These are phyloP conservation scores for Hyperoodon ampullatus DNA, from an alignment of 2,113 vertebrate genomes.

Conservation along the genomic window DNA sequence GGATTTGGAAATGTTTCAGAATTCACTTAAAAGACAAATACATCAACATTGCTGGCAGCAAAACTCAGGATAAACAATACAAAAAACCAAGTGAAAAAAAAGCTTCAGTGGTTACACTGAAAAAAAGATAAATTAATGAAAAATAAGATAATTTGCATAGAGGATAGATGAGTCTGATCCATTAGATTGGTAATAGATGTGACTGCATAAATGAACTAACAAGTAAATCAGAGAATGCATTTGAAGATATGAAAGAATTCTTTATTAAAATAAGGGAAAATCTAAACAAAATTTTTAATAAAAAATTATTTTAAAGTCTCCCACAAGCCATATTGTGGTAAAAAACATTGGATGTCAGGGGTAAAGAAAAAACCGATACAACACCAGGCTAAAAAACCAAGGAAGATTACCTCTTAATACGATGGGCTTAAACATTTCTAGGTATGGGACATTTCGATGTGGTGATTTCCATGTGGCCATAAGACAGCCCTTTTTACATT, in stretches of 20 bases:
- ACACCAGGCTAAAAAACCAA: background rate
- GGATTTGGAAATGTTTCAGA: background rate
- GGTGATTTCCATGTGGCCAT: background rate
- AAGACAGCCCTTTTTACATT: background rate
- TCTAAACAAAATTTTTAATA: background rate
- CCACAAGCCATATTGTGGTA: background rate
- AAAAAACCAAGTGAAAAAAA: background rate
- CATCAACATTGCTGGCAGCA: background rate
- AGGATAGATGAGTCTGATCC: background rate
- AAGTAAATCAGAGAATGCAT: background rate
- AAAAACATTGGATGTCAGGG: background rate
- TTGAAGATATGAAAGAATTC: background rate
- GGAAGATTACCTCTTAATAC: background rate
- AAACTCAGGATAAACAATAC: background rate
- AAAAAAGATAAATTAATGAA: conserved; percentile 19
- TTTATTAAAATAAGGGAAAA: background rate
- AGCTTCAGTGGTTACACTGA: background rate
- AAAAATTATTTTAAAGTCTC: background rate
- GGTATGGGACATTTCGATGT: background rate
- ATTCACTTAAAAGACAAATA: background rate
- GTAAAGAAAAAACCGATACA: background rate
- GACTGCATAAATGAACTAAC: background rate
- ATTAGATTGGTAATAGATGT: background rate
- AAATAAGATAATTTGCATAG: background rate
- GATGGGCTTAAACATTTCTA: background rate